Evolutionary conservation across 2,888 invertebrate species (phyloP), one percentile per base, ranked within the genome.

Genomic region (Macrosiphum euphorbiae): DNA sequence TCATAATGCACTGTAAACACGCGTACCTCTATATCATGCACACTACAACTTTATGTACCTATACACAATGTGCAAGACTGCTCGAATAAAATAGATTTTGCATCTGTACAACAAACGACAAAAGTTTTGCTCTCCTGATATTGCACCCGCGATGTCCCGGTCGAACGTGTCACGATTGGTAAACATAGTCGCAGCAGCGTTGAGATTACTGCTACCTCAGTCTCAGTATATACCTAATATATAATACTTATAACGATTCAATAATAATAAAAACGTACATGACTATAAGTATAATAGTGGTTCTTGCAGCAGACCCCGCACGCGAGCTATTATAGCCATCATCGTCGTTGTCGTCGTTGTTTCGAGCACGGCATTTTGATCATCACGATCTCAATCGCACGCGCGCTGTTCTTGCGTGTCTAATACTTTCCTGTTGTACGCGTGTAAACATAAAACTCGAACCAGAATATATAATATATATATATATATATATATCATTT

Each of bases 121-220:
- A 78, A 78, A 78, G 20, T 35, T 58, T 78, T 78, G 35, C 35
- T 78, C 20, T 20, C 20, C 35, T 3, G 78, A 78, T 35, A 78
- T 78, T 78, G 3, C 35, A 78, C 78, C 20, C 78, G 78, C 67
- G n/a, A 78, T 35, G 78, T 67, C n/a, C n/a, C 67, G 67, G n/a
- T 67, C n/a, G n/a, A 67, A 67, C 67, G n/a, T 67, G 67, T 78
- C 78, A 78, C 78, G 78, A 78, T 78, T 35, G 35, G 78, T 35
- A 78, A 78, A 78, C 78, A 78, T 78, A 5, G 67, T 44, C 44
- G 35, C 78, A 35, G 20, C 20, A 8, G 35, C 78, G 20, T 78
- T 35, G 7, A 78, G 35, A 78, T 78, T 35, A 35, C 35, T 35
- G 35, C 78, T 35, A 78, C 78, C 20, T 35, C 78, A 35, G 78